phyloP scores from a whole-genome alignment of 2,113 vertebrate genomes.

The Pardalotus punctatus region DNA sequence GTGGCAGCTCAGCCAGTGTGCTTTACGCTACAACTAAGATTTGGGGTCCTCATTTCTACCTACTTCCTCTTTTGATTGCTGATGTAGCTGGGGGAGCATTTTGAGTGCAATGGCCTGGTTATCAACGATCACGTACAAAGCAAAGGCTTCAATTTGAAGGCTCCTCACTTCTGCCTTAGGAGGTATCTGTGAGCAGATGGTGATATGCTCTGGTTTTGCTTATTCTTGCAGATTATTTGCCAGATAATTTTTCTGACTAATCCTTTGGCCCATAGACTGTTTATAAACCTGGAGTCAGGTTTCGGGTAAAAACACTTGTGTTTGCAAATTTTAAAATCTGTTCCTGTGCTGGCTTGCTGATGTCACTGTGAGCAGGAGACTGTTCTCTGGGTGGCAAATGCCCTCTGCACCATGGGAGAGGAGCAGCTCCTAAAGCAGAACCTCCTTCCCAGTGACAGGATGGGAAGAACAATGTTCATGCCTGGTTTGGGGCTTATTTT shows the following conservation, averaged over 20 bases:
- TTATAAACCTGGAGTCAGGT: constrained; percentile 25
- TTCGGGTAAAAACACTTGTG: constrained; percentile 14
- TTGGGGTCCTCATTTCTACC: not conserved
- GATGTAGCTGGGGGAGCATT: not conserved
- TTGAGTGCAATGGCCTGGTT: not conserved
- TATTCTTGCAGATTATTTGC: constrained; percentile 45
- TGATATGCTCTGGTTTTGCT: constrained; percentile 24
- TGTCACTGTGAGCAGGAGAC: not conserved
- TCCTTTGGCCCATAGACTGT: constrained; percentile 24
- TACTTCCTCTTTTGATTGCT: not conserved
- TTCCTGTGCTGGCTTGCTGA: not conserved
- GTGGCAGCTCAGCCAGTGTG: not conserved
- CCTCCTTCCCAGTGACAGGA: not conserved
- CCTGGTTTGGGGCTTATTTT: not conserved
- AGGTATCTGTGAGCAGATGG: constrained; percentile 32
- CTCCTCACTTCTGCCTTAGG: not conserved
- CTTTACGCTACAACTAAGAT: not conserved
- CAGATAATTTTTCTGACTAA: constrained; percentile 54
- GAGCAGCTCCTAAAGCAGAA: not conserved
- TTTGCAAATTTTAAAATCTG: constrained; percentile 32
- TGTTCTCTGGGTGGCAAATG: not conserved
- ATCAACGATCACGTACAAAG: not conserved
- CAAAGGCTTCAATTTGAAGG: not conserved
- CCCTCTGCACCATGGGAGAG: not conserved
- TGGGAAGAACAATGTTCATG: not conserved